Evolutionary conservation across 1,140 invertebrate genomes (phyloP), one percentile per base, ranked within the genome.

Genomic region (Catajapyx aquilonaris): DNA sequence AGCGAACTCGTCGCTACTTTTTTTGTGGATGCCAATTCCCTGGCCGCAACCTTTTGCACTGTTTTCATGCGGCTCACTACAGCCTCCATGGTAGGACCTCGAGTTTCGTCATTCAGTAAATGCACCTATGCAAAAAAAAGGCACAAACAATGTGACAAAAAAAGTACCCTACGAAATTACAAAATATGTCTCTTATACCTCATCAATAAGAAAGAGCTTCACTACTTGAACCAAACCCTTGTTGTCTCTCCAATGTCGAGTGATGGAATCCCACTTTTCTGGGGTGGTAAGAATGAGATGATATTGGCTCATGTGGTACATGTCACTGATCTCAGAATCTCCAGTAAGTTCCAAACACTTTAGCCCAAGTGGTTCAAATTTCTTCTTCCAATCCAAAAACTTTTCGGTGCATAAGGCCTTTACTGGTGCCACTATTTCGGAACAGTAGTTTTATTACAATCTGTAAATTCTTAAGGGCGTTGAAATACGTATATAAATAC

Each of bases 221-320:
- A 81, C 61, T 1, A 64, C 52, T 44, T 69, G 57, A 17, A 80
- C 63, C 16, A 79, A 45, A 23, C 55, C 48, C 40, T 56, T 60
- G 45, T 76, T 66, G 42, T 75, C 69, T 44, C 62, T 66, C 73
- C 73, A 81, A 43, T 65, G 64, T 41, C 79, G 60, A 0, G 77
- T 83, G 31, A 83, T 48, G 39, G 71, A 71, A 51, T 85, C 80
- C 77, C 77, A 84, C 59, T 84, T 84, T 55, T 84, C 80, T 5
- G 81, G 80, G 3, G 81, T 86, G 10, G 80, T 81, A 41, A 81
- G 64, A 44, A 85, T 74, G 22, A 85, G 48, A 41, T 68, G 54
- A 18, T 53, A 52, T 30, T 57, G 32, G 18, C 55, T 50, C 28
- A 68, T 41, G 33, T 57, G 54, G 25, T 54, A 54, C 41, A 71